Conservation (phyloP, 2,888 invertebrate species). For the Caenorhabditis sp. region DNA sequence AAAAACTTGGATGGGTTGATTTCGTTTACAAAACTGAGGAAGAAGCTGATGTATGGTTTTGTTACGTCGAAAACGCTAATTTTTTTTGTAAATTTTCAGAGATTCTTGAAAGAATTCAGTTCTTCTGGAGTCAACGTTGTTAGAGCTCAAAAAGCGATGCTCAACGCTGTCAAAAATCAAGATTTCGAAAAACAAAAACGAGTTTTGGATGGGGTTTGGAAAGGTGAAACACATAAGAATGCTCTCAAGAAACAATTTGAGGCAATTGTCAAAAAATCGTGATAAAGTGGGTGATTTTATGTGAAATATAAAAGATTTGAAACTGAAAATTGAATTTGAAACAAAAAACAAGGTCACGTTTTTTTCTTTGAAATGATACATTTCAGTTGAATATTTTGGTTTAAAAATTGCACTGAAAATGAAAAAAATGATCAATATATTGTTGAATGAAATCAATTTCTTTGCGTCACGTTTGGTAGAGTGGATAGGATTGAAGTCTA, state of each 20-base stretch:
- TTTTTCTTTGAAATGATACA: too few relatives aligned
- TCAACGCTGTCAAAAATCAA: conserved; percentile 31
- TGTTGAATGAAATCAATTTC: too few relatives aligned
- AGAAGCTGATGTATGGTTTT: conserved; percentile 34
- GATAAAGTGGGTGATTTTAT: too few relatives aligned
- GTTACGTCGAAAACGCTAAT: too few relatives aligned
- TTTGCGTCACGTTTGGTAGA: too few relatives aligned
- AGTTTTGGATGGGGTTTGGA: conserved; percentile 41
- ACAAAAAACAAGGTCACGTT: too few relatives aligned
- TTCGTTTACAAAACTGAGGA: conserved; percentile 40
- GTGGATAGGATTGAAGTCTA: too few relatives aligned
- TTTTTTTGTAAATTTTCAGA: not conserved
- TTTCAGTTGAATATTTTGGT: too few relatives aligned
- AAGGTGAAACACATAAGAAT: conserved; percentile 38
- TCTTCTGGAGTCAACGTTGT: conserved; percentile 28
- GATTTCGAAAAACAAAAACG: conserved; percentile 19
- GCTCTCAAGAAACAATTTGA: conserved; percentile 42
- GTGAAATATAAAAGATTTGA: too few relatives aligned
- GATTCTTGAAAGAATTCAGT: conserved; percentile 29
- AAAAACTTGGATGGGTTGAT: conserved; percentile 38
- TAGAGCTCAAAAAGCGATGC: conserved; percentile 45
- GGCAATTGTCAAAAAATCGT: conserved; percentile 40
- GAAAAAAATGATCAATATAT: too few relatives aligned
- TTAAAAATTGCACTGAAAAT: too few relatives aligned
- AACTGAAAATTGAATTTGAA: too few relatives aligned